These are phyloP conservation scores for Oscheius sp. DNA, from an alignment of 1,140 invertebrate species.

Conservation along the genomic window DNA sequence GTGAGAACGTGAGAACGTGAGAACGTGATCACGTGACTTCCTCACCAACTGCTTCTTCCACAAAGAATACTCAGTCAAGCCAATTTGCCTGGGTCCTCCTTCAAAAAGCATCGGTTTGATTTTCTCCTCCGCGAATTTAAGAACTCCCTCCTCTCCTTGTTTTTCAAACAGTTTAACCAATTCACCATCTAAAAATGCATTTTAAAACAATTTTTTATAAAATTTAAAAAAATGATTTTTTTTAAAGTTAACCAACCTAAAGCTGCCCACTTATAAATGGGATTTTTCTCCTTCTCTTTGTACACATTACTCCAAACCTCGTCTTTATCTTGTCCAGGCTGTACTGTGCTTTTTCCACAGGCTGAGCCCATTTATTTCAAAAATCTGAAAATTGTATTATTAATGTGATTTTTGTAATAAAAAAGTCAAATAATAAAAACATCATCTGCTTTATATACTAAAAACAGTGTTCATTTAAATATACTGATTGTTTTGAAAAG, in stretches of 20 bases:
- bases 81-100: conserved; percentile 71
- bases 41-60: conserved; percentile 82
- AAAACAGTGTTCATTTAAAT: too few species aligned
- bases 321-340: conserved; percentile 56
- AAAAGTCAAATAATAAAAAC: too few species aligned
- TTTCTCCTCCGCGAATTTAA: conserved; percentile 81
- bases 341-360: not conserved
- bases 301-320: conserved; percentile 65
- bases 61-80: conserved; percentile 81
- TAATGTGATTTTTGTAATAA: too few species aligned
- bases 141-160: conserved; percentile 70
- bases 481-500: too few species aligned
- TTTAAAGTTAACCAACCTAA: conserved; percentile 42
- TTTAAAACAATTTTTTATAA: not conserved
- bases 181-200: conserved; percentile 63
- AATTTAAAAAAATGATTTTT: not conserved
- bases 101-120: conserved; percentile 84
- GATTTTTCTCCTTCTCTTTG: conserved; percentile 63
- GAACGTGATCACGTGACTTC: too few species aligned
- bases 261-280: conserved; percentile 64
- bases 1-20: too few species aligned
- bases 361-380: too few species aligned
- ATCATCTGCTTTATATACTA: too few species aligned
- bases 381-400: too few species aligned
- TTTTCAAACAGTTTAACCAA: conserved; percentile 73